phyloP scores from a whole-genome alignment of 64 coral and sea anemone species.

The Actinia equina region DNA sequence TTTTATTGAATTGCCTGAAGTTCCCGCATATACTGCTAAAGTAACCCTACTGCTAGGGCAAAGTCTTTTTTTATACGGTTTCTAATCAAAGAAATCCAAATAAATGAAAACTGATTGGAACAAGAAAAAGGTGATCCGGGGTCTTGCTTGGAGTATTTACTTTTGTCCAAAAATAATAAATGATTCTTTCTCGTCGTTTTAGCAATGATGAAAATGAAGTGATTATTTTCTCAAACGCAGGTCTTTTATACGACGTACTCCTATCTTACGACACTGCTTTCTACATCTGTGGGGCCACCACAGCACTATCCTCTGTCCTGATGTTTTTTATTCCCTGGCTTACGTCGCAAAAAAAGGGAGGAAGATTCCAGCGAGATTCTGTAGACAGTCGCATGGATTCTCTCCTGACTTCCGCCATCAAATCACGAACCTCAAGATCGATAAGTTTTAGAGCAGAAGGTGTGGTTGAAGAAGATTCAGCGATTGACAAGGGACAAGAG shows the following conservation, averaged over 20 bases:
- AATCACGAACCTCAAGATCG: neutral
- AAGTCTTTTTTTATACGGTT: too few species aligned
- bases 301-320: constrained; percentile 50
- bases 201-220: neutral
- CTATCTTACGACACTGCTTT: constrained; percentile 87
- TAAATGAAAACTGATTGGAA: too few species aligned
- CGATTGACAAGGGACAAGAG: neutral
- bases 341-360: constrained; percentile 37
- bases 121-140: too few species aligned
- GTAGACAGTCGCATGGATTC: constrained; percentile 32
- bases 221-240: constrained; percentile 25
- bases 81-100: too few species aligned
- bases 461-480: neutral
- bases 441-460: neutral
- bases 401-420: neutral
- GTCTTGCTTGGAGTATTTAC: too few species aligned
- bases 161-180: too few species aligned
- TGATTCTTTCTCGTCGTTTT: too few species aligned
- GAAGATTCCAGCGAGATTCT: constrained; percentile 59
- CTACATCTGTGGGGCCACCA: constrained; percentile 80
- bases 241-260: constrained; percentile 72
- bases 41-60: too few species aligned
- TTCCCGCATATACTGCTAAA: too few species aligned
- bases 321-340: constrained; percentile 91
- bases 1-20: too few species aligned